Conservation (phyloP, 1,140 invertebrate genomes). For the Nomia melanderi region DNA sequence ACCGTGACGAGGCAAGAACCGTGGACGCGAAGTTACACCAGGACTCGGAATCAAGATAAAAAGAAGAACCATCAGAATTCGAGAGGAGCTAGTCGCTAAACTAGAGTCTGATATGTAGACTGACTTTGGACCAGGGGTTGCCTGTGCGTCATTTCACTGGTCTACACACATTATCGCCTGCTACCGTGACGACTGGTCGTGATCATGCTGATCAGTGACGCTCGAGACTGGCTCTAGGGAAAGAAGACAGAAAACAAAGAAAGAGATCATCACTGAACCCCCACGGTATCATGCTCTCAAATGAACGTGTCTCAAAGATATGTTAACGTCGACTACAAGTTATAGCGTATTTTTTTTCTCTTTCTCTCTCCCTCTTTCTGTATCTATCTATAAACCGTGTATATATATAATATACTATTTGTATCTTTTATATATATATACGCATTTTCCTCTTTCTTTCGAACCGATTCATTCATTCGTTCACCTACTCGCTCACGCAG, state of each 20-base stretch:
- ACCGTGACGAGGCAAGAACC: not conserved
- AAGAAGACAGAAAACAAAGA: too few relatives aligned
- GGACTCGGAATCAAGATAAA: not conserved
- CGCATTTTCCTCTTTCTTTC: conserved; percentile 8
- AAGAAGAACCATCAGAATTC: not conserved
- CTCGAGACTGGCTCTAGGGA: not conserved
- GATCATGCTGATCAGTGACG: conserved; percentile 8
- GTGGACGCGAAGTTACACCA: not conserved
- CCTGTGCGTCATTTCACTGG: conserved; percentile 44
- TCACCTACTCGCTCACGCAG: conserved; percentile 39
- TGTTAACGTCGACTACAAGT: conserved; percentile 65
- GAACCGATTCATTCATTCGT: too few relatives aligned
- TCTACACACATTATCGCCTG: conserved; percentile 44
- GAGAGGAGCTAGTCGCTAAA: conserved; percentile 43
- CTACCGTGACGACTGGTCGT: not conserved
- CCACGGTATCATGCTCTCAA: conserved; percentile 31
- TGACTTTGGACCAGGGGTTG: conserved; percentile 57
- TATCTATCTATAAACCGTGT: conserved; percentile 33
- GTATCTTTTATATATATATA: conserved; percentile 31
- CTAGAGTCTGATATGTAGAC: conserved; percentile 75
- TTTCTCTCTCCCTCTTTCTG: conserved; percentile 9
- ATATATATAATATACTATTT: conserved; percentile 29
- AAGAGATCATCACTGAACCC: conserved; percentile 7
- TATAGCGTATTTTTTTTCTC: conserved; percentile 49
- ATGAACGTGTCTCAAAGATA: conserved; percentile 61